Evolutionary conservation across 2,888 invertebrate genomes (phyloP), one percentile per base, ranked within the genome.

Genomic region (Doris montereyensis): DNA sequence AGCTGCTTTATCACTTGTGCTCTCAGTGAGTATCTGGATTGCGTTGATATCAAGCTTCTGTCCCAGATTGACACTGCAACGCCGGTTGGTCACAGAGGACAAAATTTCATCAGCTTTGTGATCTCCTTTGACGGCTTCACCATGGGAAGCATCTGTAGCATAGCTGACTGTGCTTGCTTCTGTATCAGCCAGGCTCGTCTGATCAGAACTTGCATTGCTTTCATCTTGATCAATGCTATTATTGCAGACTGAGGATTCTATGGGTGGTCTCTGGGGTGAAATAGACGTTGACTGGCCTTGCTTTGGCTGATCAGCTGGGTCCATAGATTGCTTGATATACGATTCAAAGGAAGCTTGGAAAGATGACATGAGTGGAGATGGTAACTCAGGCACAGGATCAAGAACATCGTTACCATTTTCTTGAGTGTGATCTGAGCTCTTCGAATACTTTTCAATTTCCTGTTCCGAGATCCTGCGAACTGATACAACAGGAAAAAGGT

Each of bases 11-110:
- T n/a, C n/a, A n/a, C n/a, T n/a, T n/a, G n/a, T n/a, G n/a, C n/a
- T n/a, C n/a, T n/a, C n/a, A n/a, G n/a, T n/a, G n/a, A 17, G 17
- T 41, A 17, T 41, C 17, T 41, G 5, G 52, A 41, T 41, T 10
- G 5, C 8, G 52, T 41, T 17, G 17, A 41, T 41, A 24, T 76
- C 32, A 2, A 82, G 24, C 26, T 80, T 76, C 24, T 68, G 26
- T 21, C 82, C 82, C 1, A 82, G 77, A 30, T 80, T 77, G 2
- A 82, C 82, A 57, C 65, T 79, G 57, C 81, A 81, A 26, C 58
- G 32, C 30, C 77, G 72, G 0, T 68, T 78, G n/a, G 8, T 41
- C 17, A 41, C 52, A 41, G 52, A 41, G 5, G 52, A 41, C 5
- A 41, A 10, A 10, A 41, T 41, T 41, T 41, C 8, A 41, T 5